A percentile compares a stretch with the other conserved stretches of the same genome.
Evolutionary conservation across 2,797 vertebrate species (phyloP).

Genomic region (Pangasius macronema): DNA sequence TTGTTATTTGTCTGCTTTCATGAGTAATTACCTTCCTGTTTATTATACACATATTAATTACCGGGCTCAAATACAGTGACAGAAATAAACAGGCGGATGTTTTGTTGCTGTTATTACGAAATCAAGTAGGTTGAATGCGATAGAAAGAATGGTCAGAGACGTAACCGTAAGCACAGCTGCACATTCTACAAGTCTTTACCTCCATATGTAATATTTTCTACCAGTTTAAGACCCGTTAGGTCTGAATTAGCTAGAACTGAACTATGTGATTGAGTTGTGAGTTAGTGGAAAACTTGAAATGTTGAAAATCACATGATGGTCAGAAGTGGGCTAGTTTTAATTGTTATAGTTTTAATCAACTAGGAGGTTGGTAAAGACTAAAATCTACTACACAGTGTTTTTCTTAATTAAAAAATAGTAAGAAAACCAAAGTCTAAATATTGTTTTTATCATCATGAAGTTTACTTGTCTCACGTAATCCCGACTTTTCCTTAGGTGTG

Average conservation of each 20-base stretch:
- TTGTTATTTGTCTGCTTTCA: constrained; percentile 66
- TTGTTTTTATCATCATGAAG: not conserved
- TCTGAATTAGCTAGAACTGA: not conserved
- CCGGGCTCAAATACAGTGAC: constrained; percentile 51
- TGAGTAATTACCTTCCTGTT: constrained; percentile 76
- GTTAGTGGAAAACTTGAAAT: not conserved
- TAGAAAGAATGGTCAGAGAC: constrained; percentile 25
- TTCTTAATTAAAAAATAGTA: not conserved
- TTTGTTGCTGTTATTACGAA: constrained; percentile 67
- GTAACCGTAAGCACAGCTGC: not conserved
- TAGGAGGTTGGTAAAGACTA: not conserved
- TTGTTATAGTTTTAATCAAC: not conserved
- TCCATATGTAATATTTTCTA: not conserved
- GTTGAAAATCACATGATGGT: not conserved
- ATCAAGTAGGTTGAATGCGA: constrained; percentile 61
- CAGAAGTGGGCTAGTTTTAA: not conserved
- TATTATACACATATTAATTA: constrained; percentile 68
- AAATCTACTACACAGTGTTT: not conserved
- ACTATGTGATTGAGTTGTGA: not conserved
- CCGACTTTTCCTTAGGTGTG: not conserved
- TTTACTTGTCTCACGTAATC: not conserved
- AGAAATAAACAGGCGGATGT: constrained; percentile 68
- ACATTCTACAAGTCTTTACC: not conserved
- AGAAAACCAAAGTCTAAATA: not conserved
- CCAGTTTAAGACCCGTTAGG: no score